Evolutionary conservation across 2,797 vertebrate species (phyloP).

Genomic region (Perodicticus potto): DNA sequence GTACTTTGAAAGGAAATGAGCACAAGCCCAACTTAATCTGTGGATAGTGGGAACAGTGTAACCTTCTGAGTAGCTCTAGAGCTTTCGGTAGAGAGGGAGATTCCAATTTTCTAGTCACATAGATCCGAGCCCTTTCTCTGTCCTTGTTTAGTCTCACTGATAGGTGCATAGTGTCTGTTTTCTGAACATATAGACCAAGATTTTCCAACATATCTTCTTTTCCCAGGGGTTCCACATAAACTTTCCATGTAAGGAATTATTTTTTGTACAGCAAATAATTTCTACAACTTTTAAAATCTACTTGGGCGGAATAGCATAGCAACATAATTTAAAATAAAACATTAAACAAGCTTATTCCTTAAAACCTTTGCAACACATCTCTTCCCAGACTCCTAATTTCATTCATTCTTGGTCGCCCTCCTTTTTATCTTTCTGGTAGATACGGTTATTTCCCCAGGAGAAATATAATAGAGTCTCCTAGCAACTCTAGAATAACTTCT

Average conservation of each 20-base stretch:
- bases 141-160: not conserved
- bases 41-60: not conserved
- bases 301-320: not conserved
- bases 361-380: not conserved
- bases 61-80: not conserved
- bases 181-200: not conserved
- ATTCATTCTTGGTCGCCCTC: fast-evolving
- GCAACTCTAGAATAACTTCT: not conserved
- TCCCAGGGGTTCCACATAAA: not conserved
- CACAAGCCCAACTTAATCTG: not conserved
- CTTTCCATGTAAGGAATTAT: not conserved
- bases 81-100: not conserved
- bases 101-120: not conserved
- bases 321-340: not conserved
- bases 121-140: not conserved
- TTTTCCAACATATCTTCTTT: not conserved
- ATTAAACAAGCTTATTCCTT: not conserved
- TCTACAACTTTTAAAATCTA: not conserved
- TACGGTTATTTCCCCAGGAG: not conserved
- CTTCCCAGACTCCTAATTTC: not conserved
- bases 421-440: not conserved
- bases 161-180: not conserved
- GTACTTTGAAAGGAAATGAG: not conserved
- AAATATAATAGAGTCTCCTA: not conserved
- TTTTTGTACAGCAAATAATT: not conserved